Conservation (phyloP, 2,797 vertebrate genomes). For the Gobio occitaniae region DNA sequence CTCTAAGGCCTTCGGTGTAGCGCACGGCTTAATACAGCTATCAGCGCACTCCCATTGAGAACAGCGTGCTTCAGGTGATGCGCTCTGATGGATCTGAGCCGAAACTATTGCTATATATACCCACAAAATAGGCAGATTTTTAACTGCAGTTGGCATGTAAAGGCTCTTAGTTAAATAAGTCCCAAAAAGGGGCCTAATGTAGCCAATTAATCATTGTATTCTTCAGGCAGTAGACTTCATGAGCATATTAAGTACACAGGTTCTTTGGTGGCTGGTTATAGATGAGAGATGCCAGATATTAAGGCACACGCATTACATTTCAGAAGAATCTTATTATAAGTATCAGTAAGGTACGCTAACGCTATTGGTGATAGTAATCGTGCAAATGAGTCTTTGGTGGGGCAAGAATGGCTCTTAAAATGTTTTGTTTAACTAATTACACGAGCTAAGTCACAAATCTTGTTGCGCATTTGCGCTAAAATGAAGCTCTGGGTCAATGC, state of each 20-base stretch:
- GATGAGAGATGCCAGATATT: slow-evolving; percentile 28
- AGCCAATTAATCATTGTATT: slow-evolving; percentile 34
- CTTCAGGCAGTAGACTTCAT: slow-evolving; percentile 5
- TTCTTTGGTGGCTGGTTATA: slow-evolving; percentile 33
- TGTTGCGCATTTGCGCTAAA: neutral
- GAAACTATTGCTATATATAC: slow-evolving; percentile 9
- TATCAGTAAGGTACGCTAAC: neutral
- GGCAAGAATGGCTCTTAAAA: neutral
- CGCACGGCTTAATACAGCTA: neutral
- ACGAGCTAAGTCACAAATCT: slow-evolving; percentile 3
- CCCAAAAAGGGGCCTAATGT: slow-evolving; percentile 24
- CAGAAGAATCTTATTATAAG: slow-evolving; percentile 4
- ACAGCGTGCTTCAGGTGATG: neutral
- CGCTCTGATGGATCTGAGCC: neutral
- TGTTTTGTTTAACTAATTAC: slow-evolving; percentile 20
- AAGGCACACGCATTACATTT: neutral
- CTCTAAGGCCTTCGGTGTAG: neutral
- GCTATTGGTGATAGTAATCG: neutral
- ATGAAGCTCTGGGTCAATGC: neutral
- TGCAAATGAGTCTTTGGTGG: neutral
- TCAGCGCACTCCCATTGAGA: slow-evolving; percentile 4
- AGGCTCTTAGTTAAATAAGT: neutral
- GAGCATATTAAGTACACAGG: slow-evolving; percentile 19
- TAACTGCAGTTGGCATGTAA: slow-evolving; percentile 23
- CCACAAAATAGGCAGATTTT: neutral